Conservation (phyloP, 2,888 invertebrate species). For the Amaurobius ferox region DNA sequence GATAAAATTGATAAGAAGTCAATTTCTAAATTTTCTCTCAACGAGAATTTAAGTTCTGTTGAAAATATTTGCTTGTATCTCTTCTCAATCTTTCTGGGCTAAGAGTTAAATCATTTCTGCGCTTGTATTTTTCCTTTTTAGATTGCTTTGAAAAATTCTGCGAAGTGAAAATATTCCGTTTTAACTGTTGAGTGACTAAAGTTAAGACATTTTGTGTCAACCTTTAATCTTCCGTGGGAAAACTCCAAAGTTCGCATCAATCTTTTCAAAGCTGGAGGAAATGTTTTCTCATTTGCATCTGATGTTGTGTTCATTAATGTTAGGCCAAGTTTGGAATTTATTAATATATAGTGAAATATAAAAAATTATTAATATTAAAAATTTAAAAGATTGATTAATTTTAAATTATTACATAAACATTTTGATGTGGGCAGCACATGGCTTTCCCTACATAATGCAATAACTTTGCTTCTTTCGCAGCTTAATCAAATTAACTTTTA, state of each 20-base stretch:
- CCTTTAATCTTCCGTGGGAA: neutral
- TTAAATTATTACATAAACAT: too few species aligned
- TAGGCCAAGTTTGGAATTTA: too few species aligned
- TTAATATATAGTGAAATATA: too few species aligned
- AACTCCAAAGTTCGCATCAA: neutral
- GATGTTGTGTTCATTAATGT: too few species aligned
- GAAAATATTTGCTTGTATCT: neutral
- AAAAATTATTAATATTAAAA: too few species aligned
- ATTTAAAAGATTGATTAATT: too few species aligned
- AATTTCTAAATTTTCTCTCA: neutral
- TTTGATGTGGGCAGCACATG: too few species aligned
- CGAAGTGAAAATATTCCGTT: neutral
- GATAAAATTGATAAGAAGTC: too few species aligned
- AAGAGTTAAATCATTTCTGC: neutral
- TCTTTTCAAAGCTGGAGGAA: neutral
- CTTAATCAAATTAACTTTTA: too few species aligned
- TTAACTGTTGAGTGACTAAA: neutral
- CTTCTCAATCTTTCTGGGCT: neutral
- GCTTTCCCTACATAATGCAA: too few species aligned
- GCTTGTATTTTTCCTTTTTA: neutral
- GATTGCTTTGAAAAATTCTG: neutral
- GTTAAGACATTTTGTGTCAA: neutral
- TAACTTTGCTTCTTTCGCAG: too few species aligned
- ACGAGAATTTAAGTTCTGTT: neutral
- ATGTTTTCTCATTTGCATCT: neutral